Percentiles rank a stretch among this genome's conserved stretches.
These are phyloP conservation scores for Rhea pennata DNA, from an alignment of 2,113 vertebrate genomes.

Conservation along the genomic window DNA sequence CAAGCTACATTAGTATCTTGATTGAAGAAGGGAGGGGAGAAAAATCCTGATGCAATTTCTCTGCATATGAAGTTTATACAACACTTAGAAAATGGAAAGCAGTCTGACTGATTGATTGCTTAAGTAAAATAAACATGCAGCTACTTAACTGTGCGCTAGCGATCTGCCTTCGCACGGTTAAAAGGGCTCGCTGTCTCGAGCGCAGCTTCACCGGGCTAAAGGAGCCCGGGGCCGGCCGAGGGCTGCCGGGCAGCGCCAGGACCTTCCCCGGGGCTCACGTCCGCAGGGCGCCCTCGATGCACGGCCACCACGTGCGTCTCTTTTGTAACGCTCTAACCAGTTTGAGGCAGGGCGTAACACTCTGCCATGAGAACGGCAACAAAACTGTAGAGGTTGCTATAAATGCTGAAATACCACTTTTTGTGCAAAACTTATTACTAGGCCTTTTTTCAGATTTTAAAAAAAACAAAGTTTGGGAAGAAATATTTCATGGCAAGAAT, in stretches of 20 bases:
- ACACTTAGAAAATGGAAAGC: slow-evolving; percentile 39
- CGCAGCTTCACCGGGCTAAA: too few species aligned
- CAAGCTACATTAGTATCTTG: neutral
- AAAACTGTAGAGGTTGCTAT: neutral
- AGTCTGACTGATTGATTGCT: slow-evolving; percentile 45
- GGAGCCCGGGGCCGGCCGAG: too few species aligned
- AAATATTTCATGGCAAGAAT: neutral
- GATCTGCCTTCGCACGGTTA: slow-evolving; percentile 2
- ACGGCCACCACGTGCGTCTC: neutral
- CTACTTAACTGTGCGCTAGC: slow-evolving; percentile 43
- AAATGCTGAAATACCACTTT: neutral
- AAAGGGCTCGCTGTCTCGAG: neutral
- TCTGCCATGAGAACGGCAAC: neutral
- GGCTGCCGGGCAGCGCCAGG: too few species aligned
- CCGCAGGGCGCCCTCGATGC: too few species aligned
- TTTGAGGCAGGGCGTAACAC: neutral
- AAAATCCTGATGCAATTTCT: slow-evolving; percentile 33
- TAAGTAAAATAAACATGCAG: slow-evolving; percentile 54
- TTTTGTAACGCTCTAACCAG: neutral
- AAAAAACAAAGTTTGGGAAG: neutral
- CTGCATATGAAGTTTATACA: slow-evolving; percentile 42
- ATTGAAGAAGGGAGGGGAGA: slow-evolving; percentile 1
- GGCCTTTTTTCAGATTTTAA: neutral
- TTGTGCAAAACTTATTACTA: neutral
- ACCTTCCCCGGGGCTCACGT: too few species aligned